These are phyloP conservation scores for Myanophis thanlyinensis DNA, from an alignment of 2,113 vertebrate species.

Conservation along the genomic window DNA sequence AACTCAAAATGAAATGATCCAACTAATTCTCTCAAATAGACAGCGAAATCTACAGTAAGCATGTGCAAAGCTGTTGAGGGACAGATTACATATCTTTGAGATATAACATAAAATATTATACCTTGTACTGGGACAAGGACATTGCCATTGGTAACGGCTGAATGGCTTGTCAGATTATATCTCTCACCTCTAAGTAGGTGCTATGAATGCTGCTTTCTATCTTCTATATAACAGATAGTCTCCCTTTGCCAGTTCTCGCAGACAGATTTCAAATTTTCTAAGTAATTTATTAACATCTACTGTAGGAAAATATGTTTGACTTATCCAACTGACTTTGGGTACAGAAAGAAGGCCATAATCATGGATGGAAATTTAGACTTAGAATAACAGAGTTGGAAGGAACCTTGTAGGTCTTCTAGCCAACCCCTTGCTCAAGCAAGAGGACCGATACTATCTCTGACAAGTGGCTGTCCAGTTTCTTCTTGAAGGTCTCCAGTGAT, in stretches of 20 bases:
- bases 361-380: neutral
- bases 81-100: neutral
- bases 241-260: neutral
- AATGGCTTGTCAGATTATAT: conserved; percentile 25
- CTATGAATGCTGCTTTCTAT: neutral
- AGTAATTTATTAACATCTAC: neutral
- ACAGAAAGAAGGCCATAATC: neutral
- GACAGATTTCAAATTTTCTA: neutral
- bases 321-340: neutral
- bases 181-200: neutral
- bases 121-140: conserved; percentile 18
- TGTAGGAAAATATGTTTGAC: neutral
- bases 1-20: neutral
- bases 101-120: neutral
- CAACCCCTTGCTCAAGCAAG: no score
- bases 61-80: neutral
- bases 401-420: no score
- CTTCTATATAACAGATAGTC: neutral
- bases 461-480: no score
- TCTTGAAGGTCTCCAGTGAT: no score
- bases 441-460: no score
- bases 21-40: conserved; percentile 30
- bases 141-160: conserved; percentile 2
- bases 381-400: no score
- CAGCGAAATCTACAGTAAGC: conserved; percentile 34